Percentiles rank a stretch among this genome's conserved stretches.
Conservation (phyloP, 2,797 vertebrate genomes). For the Dallia pectoralis region DNA sequence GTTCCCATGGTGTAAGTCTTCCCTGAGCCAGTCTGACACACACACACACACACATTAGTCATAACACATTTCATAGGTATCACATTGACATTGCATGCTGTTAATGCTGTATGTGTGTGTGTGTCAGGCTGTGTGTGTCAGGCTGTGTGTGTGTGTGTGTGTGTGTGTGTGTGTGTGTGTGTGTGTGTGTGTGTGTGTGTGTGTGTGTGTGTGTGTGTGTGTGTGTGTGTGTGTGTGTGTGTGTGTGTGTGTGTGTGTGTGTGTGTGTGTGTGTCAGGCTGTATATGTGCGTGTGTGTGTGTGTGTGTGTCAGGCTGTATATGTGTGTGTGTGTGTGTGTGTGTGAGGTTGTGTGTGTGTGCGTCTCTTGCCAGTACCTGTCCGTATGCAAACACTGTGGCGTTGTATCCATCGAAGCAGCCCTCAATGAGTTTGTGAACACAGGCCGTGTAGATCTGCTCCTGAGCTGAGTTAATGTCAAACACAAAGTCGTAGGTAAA, state of each 20-base stretch:
- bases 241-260: no score
- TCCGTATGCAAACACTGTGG: conserved; percentile 94
- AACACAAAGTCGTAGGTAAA: conserved; percentile 98
- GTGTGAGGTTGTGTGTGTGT: neutral
- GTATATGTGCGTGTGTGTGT: neutral
- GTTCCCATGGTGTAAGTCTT: conserved; percentile 97
- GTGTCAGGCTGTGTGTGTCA: neutral
- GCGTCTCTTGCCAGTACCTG: conserved; percentile 69
- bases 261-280: neutral
- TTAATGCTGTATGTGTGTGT: neutral
- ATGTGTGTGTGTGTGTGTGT: neutral
- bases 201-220: neutral
- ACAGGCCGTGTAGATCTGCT: conserved; percentile 81
- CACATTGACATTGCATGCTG: neutral
- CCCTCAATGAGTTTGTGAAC: conserved; percentile 93
- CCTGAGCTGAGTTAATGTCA: conserved; percentile 86
- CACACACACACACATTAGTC: neutral
- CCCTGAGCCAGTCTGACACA: conserved; percentile 72
- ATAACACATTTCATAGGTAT: neutral
- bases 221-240: neutral
- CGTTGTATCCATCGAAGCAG: conserved; percentile 97
- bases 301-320: neutral
- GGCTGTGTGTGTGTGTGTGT: neutral
- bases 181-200: neutral
- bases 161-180: no score